phyloP scores from a whole-genome alignment of 2,113 vertebrate species.

The Melozone crissalis region DNA sequence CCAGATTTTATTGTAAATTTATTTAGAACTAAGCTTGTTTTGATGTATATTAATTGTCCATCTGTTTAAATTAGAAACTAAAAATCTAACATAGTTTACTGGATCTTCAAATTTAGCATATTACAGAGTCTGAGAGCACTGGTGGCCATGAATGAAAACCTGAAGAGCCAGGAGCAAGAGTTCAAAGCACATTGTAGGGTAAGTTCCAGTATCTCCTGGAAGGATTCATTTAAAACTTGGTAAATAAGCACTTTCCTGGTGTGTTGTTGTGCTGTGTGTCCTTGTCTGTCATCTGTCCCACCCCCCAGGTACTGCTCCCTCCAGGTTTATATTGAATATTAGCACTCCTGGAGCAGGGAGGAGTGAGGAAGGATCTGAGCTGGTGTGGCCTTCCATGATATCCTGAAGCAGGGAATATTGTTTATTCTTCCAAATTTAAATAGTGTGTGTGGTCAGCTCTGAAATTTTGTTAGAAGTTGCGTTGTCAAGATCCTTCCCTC shows the following conservation, averaged over 20 bases:
- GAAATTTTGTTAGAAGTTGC: not conserved
- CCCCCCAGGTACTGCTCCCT: not conserved
- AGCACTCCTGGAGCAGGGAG: not conserved
- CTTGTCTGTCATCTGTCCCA: not conserved
- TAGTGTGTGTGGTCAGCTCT: not conserved
- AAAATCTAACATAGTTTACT: constrained; percentile 1
- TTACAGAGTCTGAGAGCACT: constrained; percentile 87
- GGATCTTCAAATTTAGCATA: constrained; percentile 71
- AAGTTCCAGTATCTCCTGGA: constrained; percentile 45
- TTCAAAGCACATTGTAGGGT: constrained; percentile 94
- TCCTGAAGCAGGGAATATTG: not conserved
- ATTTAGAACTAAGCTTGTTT: not conserved
- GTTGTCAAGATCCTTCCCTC: not conserved
- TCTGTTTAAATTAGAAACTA: not conserved
- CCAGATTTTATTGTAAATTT: not conserved
- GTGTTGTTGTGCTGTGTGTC: not conserved
- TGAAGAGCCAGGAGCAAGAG: constrained; percentile 93
- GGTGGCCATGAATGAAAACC: constrained; percentile 92
- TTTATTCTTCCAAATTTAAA: not conserved
- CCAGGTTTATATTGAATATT: not conserved
- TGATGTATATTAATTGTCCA: not conserved
- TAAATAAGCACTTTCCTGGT: not conserved
- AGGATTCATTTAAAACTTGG: not conserved
- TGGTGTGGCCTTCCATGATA: not conserved
- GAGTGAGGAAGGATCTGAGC: not conserved